phyloP scores from a whole-genome alignment of 2,113 vertebrate species.

The Piaya cayana region DNA sequence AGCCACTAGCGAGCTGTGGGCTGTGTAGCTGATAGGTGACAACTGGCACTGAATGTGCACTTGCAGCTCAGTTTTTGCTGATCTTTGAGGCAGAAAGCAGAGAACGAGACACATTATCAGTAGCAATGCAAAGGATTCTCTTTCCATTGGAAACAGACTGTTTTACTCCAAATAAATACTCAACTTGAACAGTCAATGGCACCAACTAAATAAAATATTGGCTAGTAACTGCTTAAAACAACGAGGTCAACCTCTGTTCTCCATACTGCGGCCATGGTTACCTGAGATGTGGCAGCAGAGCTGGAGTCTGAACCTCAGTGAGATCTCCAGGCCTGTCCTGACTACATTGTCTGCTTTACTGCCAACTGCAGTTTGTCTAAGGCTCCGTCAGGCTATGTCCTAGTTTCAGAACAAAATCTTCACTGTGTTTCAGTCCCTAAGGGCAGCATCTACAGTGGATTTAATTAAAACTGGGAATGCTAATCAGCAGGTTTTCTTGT shows the following conservation, averaged over 20 bases:
- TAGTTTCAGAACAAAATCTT: slow-evolving; percentile 43
- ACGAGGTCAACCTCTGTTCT: not conserved
- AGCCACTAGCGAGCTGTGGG: not conserved
- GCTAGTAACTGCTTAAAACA: not conserved
- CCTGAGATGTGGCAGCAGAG: not conserved
- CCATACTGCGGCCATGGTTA: not conserved
- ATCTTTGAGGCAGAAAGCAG: not conserved
- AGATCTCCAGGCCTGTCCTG: not conserved
- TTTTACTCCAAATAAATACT: not conserved
- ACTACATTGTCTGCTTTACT: not conserved
- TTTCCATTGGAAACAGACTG: not conserved
- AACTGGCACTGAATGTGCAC: not conserved
- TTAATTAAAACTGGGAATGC: slow-evolving; percentile 52
- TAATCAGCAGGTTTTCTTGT: slow-evolving; percentile 38
- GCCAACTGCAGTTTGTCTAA: not conserved
- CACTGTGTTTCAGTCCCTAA: not conserved
- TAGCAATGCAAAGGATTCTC: not conserved
- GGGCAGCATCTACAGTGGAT: not conserved
- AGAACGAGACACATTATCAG: not conserved
- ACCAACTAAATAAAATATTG: not conserved
- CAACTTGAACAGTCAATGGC: not conserved
- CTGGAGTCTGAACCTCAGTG: not conserved
- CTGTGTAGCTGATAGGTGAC: not conserved
- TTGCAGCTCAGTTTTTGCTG: not conserved
- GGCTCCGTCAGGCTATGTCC: not conserved